Percentiles rank a stretch among this genome's conserved stretches.
Conservation (phyloP, 2,113 vertebrate genomes). For the Sturnira hondurensis region DNA sequence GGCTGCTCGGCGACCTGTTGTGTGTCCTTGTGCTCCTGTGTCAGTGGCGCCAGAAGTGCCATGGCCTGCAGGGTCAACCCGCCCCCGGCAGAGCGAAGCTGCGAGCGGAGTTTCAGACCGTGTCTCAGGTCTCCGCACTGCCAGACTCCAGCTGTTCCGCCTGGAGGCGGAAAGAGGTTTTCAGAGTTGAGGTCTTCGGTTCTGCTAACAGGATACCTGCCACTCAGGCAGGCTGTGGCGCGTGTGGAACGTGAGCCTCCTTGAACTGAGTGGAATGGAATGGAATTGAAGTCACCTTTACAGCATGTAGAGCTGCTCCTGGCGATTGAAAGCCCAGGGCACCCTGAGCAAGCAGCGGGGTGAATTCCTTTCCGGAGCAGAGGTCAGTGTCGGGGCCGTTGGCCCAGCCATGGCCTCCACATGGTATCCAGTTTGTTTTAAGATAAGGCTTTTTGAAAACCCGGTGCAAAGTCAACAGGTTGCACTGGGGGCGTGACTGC, state of each 20-base stretch:
- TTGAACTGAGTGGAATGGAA: neutral
- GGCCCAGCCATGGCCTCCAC: neutral
- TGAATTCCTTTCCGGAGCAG: accelerated
- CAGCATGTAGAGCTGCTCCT: neutral
- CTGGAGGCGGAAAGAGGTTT: neutral
- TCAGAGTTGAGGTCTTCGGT: neutral
- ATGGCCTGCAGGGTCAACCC: accelerated
- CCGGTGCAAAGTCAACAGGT: neutral
- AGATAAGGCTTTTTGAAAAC: neutral
- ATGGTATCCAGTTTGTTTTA: no score
- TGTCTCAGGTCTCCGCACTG: neutral
- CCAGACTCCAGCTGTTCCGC: neutral
- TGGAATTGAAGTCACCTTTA: no score
- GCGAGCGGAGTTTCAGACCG: neutral
- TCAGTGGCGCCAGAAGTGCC: accelerated
- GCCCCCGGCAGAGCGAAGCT: neutral
- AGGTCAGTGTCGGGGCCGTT: neutral
- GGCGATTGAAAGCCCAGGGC: no score
- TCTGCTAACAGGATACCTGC: neutral
- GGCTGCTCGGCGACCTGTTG: accelerated
- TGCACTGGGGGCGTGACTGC: neutral
- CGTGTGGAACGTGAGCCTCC: neutral
- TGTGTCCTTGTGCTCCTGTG: accelerated
- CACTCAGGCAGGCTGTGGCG: neutral
- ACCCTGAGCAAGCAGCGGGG: neutral